These are phyloP conservation scores for Bufotes viridis DNA, from an alignment of 2,797 vertebrate genomes.

Conservation along the genomic window DNA sequence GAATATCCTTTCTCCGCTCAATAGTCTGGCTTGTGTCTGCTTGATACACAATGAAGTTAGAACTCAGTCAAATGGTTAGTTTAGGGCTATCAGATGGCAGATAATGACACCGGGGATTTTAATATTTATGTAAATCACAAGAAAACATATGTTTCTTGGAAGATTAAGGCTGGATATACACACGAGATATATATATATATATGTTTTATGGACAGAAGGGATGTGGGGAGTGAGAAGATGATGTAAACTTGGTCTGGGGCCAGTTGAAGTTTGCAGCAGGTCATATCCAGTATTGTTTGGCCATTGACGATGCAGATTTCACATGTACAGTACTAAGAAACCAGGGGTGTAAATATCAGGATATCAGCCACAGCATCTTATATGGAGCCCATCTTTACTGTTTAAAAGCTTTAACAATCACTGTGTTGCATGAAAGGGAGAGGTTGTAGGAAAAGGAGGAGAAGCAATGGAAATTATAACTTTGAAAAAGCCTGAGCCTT, in stretches of 20 bases:
- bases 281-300: neutral
- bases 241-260: neutral
- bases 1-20: constrained; percentile 53
- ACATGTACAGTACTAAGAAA: neutral
- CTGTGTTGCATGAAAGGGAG: too few species aligned
- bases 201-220: neutral
- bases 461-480: neutral
- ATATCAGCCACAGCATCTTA: neutral
- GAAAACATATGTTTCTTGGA: constrained; percentile 16
- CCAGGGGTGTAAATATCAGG: neutral
- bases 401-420: too few species aligned
- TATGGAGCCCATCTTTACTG: neutral
- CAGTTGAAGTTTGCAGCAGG: neutral
- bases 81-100: constrained; percentile 26
- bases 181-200: neutral
- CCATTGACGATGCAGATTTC: neutral
- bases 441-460: neutral
- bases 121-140: constrained; percentile 27
- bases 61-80: constrained; percentile 24
- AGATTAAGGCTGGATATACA: constrained; percentile 9
- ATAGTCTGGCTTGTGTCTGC: constrained; percentile 56
- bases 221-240: neutral
- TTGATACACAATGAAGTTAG: constrained; percentile 35
- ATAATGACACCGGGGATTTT: constrained; percentile 4
- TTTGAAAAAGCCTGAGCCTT: too few species aligned